Base-by-base conservation (phyloP, 2,113 vertebrate species). In the Cygnus buccinator region DNA sequence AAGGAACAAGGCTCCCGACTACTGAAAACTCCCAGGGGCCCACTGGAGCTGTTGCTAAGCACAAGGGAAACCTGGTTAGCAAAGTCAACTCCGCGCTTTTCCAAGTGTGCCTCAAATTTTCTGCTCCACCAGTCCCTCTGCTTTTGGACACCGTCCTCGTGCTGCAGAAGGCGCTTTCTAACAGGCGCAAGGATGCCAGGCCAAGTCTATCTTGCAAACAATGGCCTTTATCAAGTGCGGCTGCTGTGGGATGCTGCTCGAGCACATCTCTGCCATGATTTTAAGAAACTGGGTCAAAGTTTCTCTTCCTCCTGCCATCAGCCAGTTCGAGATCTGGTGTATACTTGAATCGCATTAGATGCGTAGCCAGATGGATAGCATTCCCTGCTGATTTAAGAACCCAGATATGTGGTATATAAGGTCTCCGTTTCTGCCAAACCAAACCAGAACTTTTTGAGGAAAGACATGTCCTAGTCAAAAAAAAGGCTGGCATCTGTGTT, bases 1-100 rank as follows among this genome's bases (percentile, higher is more conserved):
- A 97, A 97, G 76, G 93, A 96, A 97, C 97, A 97, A 97, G 96
- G 82, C 95, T 97, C 95, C 95, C 50, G 82, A 97, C 95, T 94
- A 97, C 95, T 94, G 92, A 93, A 97, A 97, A 97, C 73, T 95
- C 97, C 94, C 97, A 96, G 94, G 94, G 89, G 94, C 88, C 94
- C 93, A 93, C 89, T 95, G 92, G 93, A 87, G 75, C 89, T 96
- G 93, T 97, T 97, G 95, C 95, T 97, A 96, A 93, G 96, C 97
- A 90, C 90, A 90, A 96, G 97, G 96, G 97, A 96, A 96, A 96
- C 94, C 88, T 97, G 93, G 96, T 97, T 98, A 97, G 95, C 85
- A 84, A 93, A 97, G 93, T 92, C 94, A 96, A 95, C 94, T 88
- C 95, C 79, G 86, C 83, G 94, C 83, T 91, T 88, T 97, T 94